These are phyloP conservation scores for Ips nitidus DNA, from an alignment of 1,140 invertebrate genomes.

Conservation along the genomic window DNA sequence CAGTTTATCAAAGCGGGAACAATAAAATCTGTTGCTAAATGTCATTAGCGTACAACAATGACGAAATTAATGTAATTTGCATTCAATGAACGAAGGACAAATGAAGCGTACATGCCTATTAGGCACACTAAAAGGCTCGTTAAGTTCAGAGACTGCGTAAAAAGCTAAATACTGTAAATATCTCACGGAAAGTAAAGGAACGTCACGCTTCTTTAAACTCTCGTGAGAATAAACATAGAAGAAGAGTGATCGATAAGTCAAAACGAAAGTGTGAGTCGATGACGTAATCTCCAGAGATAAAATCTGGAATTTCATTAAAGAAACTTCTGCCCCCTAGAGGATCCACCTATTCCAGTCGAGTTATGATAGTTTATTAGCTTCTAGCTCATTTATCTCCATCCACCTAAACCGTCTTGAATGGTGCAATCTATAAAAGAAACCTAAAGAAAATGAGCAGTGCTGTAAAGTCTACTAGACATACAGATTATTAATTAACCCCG, in stretches of 20 bases:
- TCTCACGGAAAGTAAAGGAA: background rate
- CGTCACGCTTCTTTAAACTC: background rate
- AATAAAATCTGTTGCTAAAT: background rate
- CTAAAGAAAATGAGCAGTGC: background rate
- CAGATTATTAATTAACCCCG: conserved; percentile 1
- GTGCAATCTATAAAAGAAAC: background rate
- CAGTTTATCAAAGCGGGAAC: background rate
- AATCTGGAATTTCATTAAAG: background rate
- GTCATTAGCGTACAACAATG: background rate
- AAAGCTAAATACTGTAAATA: background rate
- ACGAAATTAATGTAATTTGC: conserved; percentile 2
- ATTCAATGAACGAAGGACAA: conserved; percentile 1
- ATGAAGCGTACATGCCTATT: conserved; percentile 4
- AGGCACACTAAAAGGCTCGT: background rate
- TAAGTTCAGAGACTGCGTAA: background rate
- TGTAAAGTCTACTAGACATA: conserved; percentile 1
- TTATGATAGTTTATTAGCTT: background rate
- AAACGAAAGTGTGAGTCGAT: background rate
- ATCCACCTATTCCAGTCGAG: background rate
- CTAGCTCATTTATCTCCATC: background rate
- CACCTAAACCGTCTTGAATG: background rate
- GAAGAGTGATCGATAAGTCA: background rate
- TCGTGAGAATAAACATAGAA: background rate
- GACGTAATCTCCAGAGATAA: background rate
- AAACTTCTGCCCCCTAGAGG: background rate